Percentiles rank a stretch among this genome's conserved stretches.
Evolutionary conservation across 2,797 vertebrate species (phyloP).

Genomic region (Smutsia gigantea): DNA sequence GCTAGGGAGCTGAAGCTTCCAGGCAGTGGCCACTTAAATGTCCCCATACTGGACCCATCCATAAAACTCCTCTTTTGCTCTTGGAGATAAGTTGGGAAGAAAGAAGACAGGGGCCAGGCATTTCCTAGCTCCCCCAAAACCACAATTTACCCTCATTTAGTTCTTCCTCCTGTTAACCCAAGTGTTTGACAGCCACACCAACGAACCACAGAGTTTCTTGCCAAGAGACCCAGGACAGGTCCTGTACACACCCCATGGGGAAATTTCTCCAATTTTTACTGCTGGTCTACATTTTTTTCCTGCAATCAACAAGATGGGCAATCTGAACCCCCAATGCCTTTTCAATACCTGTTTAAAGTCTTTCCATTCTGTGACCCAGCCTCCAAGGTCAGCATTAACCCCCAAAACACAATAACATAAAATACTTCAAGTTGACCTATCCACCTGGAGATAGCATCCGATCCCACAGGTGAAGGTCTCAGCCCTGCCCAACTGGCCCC

Average conservation of each 20-base stretch:
- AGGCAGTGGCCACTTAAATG: not conserved
- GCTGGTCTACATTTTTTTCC: not conserved
- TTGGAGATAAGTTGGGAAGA: not conserved
- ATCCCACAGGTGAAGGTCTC: not conserved
- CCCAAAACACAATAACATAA: not conserved
- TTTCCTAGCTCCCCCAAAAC: not conserved
- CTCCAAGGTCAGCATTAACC: not conserved
- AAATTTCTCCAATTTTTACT: not conserved
- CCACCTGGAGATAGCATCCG: not conserved
- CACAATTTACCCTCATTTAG: not conserved
- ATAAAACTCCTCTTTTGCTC: not conserved
- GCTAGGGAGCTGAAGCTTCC: not conserved
- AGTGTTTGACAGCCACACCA: not conserved
- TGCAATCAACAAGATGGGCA: not conserved
- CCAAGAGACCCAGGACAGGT: accelerated
- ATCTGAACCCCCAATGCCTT: not conserved
- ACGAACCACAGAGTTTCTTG: not conserved
- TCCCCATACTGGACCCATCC: not conserved
- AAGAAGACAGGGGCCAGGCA: not conserved
- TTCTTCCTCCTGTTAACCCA: not conserved
- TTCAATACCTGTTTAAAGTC: not conserved
- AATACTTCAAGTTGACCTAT: not conserved
- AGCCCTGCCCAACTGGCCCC: too few relatives aligned
- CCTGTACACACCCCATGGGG: not conserved
- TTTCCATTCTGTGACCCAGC: not conserved